phyloP scores from a whole-genome alignment of 2,113 vertebrate genomes.

The Dasyurus viverrinus region DNA sequence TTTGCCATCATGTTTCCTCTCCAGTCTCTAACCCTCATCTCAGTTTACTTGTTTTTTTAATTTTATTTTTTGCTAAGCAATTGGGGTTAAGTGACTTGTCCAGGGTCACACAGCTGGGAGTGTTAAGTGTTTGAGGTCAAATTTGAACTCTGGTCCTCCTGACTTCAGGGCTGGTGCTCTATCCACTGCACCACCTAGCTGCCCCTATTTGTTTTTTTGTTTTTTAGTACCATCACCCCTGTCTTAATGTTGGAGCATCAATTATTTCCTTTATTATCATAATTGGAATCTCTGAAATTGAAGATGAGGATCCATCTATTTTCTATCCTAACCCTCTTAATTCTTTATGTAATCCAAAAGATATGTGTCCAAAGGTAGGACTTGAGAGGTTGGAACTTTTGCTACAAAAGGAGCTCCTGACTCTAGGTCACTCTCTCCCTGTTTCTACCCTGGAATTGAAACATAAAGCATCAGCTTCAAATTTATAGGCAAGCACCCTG shows the following conservation, averaged over 20 bases:
- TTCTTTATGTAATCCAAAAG: background rate
- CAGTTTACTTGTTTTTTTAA: background rate
- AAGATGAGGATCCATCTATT: background rate
- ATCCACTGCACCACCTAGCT: too few species aligned
- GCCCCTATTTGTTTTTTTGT: too few species aligned
- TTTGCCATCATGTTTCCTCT: background rate
- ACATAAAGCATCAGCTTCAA: background rate
- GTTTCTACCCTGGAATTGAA: background rate
- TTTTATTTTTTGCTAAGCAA: too few species aligned
- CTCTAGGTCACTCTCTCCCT: background rate
- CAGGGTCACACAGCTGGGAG: too few species aligned
- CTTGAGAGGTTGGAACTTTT: background rate
- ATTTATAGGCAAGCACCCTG: conserved; percentile 1
- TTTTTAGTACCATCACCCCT: background rate
- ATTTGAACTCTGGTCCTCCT: too few species aligned
- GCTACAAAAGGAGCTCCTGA: background rate
- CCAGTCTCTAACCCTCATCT: background rate
- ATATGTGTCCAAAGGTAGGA: background rate
- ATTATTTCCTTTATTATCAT: background rate
- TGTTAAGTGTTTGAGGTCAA: too few species aligned
- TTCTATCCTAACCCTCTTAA: background rate
- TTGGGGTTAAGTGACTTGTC: too few species aligned
- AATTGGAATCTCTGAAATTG: background rate
- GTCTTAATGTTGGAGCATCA: background rate
- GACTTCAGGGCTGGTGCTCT: too few species aligned